Evolutionary conservation across 1,140 invertebrate genomes (phyloP), one percentile per base, ranked within the genome.

Genomic region (Drosophila bifasciata): DNA sequence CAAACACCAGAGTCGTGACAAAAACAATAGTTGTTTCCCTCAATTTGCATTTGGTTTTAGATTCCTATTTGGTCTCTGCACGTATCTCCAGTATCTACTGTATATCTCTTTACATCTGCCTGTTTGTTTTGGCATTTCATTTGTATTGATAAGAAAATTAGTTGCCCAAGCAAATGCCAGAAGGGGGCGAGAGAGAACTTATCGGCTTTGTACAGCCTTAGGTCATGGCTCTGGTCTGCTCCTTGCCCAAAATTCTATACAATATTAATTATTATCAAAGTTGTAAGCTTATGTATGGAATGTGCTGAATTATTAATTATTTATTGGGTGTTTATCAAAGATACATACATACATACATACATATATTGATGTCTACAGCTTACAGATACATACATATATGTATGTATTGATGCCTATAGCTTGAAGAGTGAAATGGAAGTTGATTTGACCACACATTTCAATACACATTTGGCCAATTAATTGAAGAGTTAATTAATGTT

Each of bases 101-200:
- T n/a, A 28, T 15, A 3, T 55, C 21, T 36, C 17, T 55, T 21
- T 15, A 15, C 61, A 25, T 46, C 43, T 16, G 43, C n/a, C 19
- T 28, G 9, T 15, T 11, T 48, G 23, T 21, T 32, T n/a, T 2
- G 9, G n/a, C 28, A 11, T 39, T 36, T 53, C 13, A 16, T 4
- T 13, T 55, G 21, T 55, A 55, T 48, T 67, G 62, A 40, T 67
- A 68, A 55, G 41, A 55, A 68, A 36, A 40, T 68, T 68, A 48
- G 66, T 32, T 48, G 11, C 5, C 45, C 36, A 68, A 68, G 46
- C 32, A 55, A 5, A 67, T 19, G 5, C 19, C 13, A 17, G 6
- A n/a, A n/a, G n/a, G n/a, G n/a, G n/a, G n/a, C n/a, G 15, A 21
- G 16, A 21, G 7, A 23, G 11, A 25, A 48, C 15, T 68, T 66